A percentile compares a stretch with the other conserved stretches of the same genome.
phyloP scores from a whole-genome alignment of 2,888 invertebrate genomes.

The Diarsia mendica region DNA sequence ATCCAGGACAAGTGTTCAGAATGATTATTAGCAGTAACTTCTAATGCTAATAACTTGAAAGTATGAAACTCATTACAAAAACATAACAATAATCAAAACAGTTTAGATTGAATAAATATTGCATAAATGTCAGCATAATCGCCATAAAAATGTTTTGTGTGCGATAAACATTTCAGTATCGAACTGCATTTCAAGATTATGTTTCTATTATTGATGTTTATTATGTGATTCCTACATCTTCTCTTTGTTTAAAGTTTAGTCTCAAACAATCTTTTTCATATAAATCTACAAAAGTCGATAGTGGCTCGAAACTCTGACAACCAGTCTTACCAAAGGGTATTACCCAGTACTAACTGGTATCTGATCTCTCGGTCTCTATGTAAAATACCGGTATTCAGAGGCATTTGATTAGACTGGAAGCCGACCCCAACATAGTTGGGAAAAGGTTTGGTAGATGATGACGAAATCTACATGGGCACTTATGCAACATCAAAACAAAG shows the following conservation, averaged over 20 bases:
- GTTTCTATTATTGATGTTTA: neutral
- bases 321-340: neutral
- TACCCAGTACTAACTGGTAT: neutral
- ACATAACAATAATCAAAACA: neutral
- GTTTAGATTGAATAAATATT: neutral
- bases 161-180: conserved; percentile 22
- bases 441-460: neutral
- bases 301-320: neutral
- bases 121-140: conserved; percentile 5
- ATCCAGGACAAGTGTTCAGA: neutral
- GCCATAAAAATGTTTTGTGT: conserved; percentile 15
- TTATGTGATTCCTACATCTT: neutral
- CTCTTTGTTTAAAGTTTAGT: neutral
- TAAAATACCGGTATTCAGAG: neutral
- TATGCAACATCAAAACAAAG: neutral
- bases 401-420: neutral
- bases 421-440: neutral
- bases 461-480: neutral
- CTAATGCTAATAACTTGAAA: neutral
- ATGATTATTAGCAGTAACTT: neutral
- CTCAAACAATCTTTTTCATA: neutral
- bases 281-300: neutral
- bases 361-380: no score
- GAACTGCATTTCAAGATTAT: neutral
- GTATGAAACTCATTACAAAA: neutral